phyloP scores from a whole-genome alignment of 2,113 vertebrate species.

The Kryptolebias marmoratus region DNA sequence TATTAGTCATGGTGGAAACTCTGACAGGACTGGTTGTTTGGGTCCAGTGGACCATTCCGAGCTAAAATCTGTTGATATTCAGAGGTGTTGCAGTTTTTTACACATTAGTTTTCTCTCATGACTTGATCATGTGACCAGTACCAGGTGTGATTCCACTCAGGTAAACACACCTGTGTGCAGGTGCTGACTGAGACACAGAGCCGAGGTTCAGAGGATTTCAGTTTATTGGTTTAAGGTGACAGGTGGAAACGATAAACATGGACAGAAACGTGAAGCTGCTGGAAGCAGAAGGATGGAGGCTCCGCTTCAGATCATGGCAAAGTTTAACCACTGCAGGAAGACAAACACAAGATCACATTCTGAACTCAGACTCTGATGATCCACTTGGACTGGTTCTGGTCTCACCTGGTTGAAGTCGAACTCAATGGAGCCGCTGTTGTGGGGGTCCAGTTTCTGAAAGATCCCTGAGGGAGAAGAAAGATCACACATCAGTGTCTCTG shows the following conservation, averaged over 20 bases:
- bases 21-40: too few relatives aligned
- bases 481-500: background rate
- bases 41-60: too few relatives aligned
- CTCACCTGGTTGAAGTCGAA: conserved; percentile 74
- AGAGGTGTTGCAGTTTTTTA: too few relatives aligned
- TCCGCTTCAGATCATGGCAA: conserved; percentile 67
- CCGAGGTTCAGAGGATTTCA: background rate
- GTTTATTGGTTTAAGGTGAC: conserved; percentile 38
- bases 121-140: too few relatives aligned
- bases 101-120: too few relatives aligned
- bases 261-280: conserved; percentile 2
- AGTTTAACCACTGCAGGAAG: conserved; percentile 66
- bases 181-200: background rate
- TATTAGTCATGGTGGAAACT: too few relatives aligned
- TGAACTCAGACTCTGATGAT: background rate
- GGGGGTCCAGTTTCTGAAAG: conserved; percentile 66
- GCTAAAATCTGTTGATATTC: too few relatives aligned
- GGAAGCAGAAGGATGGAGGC: background rate
- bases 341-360: background rate
- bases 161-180: too few relatives aligned
- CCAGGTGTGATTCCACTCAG: too few relatives aligned
- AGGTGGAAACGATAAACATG: conserved; percentile 3
- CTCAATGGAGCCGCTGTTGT: conserved; percentile 65
- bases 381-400: too few relatives aligned
- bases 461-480: conserved; percentile 49